Conservation (phyloP, 2,797 vertebrate genomes). For the Schizopygopsis pylzovi region DNA sequence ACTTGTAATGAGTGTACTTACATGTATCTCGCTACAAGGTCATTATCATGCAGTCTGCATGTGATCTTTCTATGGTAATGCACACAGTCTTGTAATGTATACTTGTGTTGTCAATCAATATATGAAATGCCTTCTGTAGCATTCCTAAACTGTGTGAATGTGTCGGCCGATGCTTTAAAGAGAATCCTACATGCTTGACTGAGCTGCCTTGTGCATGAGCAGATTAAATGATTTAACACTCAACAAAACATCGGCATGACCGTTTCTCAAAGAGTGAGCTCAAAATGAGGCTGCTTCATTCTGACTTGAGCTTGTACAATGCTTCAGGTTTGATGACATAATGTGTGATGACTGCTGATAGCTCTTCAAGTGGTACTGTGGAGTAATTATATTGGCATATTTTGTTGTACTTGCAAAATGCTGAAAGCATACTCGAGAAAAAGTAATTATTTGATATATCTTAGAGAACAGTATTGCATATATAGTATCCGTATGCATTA, state of each 20-base stretch:
- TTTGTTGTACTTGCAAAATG: not conserved
- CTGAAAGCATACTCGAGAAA: not conserved
- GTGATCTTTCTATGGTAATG: conserved; percentile 5
- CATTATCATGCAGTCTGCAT: not conserved
- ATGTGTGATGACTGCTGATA: conserved; percentile 20
- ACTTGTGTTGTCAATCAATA: not conserved
- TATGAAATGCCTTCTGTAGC: conserved; percentile 20
- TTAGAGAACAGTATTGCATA: conserved; percentile 10
- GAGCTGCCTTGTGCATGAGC: conserved; percentile 5
- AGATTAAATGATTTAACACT: conserved; percentile 28
- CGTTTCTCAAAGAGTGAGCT: conserved; percentile 19
- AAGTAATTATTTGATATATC: conserved; percentile 1
- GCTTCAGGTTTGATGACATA: conserved; percentile 18
- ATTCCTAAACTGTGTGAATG: conserved; percentile 23
- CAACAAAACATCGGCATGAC: not conserved
- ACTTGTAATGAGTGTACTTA: not conserved
- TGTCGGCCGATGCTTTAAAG: not conserved
- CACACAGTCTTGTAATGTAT: not conserved
- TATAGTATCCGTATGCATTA: not conserved
- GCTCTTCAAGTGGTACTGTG: not conserved
- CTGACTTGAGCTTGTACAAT: not conserved
- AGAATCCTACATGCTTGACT: conserved; percentile 35
- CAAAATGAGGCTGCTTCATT: conserved; percentile 1
- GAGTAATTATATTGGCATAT: conserved; percentile 6
- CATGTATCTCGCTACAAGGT: not conserved